Base-by-base conservation (phyloP, 2,113 vertebrate species). In the Cnemophilus loriae region DNA sequence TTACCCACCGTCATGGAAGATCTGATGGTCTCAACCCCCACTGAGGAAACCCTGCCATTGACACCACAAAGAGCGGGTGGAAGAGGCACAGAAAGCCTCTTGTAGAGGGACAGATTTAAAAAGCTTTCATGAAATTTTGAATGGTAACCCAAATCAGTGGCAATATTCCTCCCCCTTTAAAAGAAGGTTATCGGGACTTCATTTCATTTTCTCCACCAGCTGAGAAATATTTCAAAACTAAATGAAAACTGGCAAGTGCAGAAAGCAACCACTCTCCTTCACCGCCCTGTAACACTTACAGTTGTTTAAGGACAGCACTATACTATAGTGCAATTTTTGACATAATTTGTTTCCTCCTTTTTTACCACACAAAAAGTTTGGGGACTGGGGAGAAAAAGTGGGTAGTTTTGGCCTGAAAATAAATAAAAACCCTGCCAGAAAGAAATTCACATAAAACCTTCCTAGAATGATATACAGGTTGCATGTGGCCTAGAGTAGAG, bases 61-160 rank as follows among this genome's bases (percentile, higher is more conserved):
- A 11, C 70, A 80, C 6, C 30, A 24, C 0, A 0, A 1, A 3
- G 39, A 80, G 9, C 4, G 6, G 1, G 23, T 23, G 33, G 49
- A 5, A 2, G 53, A 77, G 32, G 13, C 64, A 67, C 13, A 44
- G 21, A 77, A 77, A 74, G 10, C 22, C 41, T 46, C 28, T 41
- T 23, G 30, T 3, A 0, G 16, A 73, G 33, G 30, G 41, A 4
- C 7, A 61, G 30, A 84, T 56, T 65, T 33, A 22, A 69, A 95
- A 41, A 85, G 9, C 8, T 57, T 67, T 49, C 26, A 69, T 41
- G 20, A 69, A 30, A 39, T 42, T 92, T 61, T 35, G 22, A 26
- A 20, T 23, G 2, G 33, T 24, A 39, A 21, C 11, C 44, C 14
- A 49, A 63, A 65, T 3, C 47, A 57, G 22, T 8, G 16, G 18